phyloP scores from a whole-genome alignment of 2,113 vertebrate species.

The Cyprinus carpio region DNA sequence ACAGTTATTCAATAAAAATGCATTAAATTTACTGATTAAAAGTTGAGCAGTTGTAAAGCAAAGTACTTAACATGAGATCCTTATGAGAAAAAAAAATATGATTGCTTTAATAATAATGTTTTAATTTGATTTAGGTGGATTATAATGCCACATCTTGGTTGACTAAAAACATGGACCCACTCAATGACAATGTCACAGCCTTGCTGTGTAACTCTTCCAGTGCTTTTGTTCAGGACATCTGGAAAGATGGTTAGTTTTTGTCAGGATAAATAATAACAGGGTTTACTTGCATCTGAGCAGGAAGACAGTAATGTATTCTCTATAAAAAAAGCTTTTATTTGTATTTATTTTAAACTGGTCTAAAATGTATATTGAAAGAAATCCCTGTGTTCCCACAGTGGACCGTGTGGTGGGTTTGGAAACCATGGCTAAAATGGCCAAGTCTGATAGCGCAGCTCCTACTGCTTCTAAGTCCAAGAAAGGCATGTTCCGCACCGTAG shows the following conservation, averaged over 20 bases:
- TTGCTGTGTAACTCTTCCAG: conserved; percentile 91
- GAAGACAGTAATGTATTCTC: neutral
- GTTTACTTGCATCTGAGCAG: neutral
- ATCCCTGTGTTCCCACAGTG: neutral
- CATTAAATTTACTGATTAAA: neutral
- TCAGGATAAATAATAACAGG: neutral
- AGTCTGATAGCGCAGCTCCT: conserved; percentile 83
- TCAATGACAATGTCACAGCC: conserved; percentile 91
- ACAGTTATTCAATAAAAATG: neutral
- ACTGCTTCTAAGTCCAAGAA: conserved; percentile 92
- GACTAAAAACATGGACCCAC: conserved; percentile 97
- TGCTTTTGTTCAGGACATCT: conserved; percentile 89
- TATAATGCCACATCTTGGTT: conserved; percentile 90
- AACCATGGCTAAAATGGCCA: conserved; percentile 87
- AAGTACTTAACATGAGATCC: neutral
- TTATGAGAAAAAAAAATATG: neutral
- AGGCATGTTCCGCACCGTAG: conserved; percentile 96
- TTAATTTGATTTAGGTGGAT: conserved; percentile 79
- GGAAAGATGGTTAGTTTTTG: conserved; percentile 86
- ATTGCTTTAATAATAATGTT: neutral
- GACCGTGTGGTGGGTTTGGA: conserved; percentile 92
- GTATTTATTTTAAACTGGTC: neutral
- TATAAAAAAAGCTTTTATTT: neutral
- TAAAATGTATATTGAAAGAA: neutral
- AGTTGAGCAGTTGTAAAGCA: neutral